phyloP scores from a whole-genome alignment of 2,888 invertebrate species.

The Sturmia bella region DNA sequence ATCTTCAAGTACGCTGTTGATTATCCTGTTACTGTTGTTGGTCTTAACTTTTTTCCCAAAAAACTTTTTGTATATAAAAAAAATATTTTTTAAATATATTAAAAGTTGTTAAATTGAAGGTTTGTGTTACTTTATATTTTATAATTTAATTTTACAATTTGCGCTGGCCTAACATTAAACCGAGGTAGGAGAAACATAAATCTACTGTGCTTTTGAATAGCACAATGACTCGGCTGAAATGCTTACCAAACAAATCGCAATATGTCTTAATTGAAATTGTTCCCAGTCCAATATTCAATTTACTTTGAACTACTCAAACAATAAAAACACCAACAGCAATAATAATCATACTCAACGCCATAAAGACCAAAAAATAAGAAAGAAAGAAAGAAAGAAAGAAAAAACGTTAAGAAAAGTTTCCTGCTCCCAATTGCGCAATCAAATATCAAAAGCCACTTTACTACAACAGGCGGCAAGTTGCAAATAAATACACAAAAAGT shows the following conservation, averaged over 20 bases:
- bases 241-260: conserved; percentile 75
- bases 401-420: conserved; percentile 57
- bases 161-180: too few relatives aligned
- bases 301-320: conserved; percentile 18
- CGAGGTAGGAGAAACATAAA: not conserved
- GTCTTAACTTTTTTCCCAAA: too few relatives aligned
- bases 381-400: not conserved
- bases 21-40: too few relatives aligned
- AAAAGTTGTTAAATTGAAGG: too few relatives aligned
- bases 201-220: conserved; percentile 10
- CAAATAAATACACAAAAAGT: conserved; percentile 39
- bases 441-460: conserved; percentile 69
- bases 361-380: conserved; percentile 45
- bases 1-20: too few relatives aligned
- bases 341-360: conserved; percentile 64
- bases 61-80: too few relatives aligned
- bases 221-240: conserved; percentile 57
- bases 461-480: conserved; percentile 56
- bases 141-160: too few relatives aligned
- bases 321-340: conserved; percentile 42
- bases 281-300: conserved; percentile 77
- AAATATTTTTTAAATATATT: too few relatives aligned
- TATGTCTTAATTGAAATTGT: conserved; percentile 80
- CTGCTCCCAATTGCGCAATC: conserved; percentile 69
- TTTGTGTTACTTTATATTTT: too few relatives aligned